Conservation (phyloP, 2,888 invertebrate species). For the Chrysolina americana region DNA sequence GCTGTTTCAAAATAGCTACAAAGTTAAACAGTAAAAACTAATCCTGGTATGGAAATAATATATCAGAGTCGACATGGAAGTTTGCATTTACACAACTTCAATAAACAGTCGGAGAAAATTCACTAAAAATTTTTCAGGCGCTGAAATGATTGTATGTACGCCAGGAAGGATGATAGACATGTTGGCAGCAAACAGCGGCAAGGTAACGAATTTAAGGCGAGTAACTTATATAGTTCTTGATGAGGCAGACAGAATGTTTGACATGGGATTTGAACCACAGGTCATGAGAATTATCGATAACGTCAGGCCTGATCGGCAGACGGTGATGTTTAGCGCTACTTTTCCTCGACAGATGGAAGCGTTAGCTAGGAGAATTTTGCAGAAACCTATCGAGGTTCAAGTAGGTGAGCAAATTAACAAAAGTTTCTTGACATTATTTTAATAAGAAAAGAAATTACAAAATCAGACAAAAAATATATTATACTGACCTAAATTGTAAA, state of each 20-base stretch:
- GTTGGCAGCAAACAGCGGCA: slow-evolving; percentile 97
- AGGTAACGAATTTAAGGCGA: slow-evolving; percentile 96
- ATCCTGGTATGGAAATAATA: no score
- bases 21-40: no score
- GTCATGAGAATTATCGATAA: slow-evolving; percentile 98
- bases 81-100: background rate
- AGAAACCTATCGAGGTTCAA: slow-evolving; percentile 96
- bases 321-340: slow-evolving; percentile 99
- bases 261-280: slow-evolving; percentile 99
- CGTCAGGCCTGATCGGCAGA: slow-evolving; percentile 96
- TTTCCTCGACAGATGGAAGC: slow-evolving; percentile 99
- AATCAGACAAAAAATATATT: no score
- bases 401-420: slow-evolving; percentile 70
- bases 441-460: no score
- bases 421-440: no score
- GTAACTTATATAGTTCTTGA: slow-evolving; percentile 98
- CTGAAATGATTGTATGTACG: slow-evolving; percentile 98
- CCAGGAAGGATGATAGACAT: slow-evolving; percentile 99
- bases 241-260: slow-evolving; percentile 99
- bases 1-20: no score
- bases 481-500: no score
- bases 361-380: slow-evolving; percentile 91
- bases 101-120: background rate
- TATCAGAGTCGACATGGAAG: background rate
- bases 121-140: slow-evolving; percentile 65